Percentiles rank a stretch among this genome's conserved stretches.
phyloP scores from a whole-genome alignment of 2,888 invertebrate species.

The Apocheima hispidaria region DNA sequence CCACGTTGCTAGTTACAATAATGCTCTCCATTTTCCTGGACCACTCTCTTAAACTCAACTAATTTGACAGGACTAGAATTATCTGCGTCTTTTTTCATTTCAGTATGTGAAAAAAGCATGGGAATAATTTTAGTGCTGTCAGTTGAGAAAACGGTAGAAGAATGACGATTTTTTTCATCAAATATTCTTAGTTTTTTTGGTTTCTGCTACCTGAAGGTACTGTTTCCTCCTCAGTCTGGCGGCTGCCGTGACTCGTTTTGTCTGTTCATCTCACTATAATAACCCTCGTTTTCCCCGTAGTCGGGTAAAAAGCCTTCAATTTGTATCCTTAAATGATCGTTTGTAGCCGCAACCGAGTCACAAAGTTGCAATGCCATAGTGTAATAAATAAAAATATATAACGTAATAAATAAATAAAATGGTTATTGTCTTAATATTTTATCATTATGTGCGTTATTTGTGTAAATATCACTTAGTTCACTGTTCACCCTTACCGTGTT shows the following conservation, averaged over 20 bases:
- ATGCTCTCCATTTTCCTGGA: too few species aligned
- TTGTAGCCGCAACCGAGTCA: constrained; percentile 74
- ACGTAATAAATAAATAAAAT: constrained; percentile 72
- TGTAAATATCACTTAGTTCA: constrained; percentile 74
- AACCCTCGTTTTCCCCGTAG: constrained; percentile 8
- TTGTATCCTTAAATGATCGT: constrained; percentile 37
- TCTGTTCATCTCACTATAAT: constrained; percentile 1
- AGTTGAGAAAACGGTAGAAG: too few species aligned
- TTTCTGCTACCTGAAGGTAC: not conserved
- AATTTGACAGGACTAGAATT: too few species aligned
- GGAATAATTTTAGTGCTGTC: not conserved
- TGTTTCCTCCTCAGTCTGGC: not conserved
- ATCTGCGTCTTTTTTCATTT: too few species aligned
- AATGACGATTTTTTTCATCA: not conserved
- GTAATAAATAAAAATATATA: constrained; percentile 58
- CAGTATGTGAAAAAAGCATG: too few species aligned
- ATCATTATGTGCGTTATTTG: constrained; percentile 72
- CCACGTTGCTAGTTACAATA: not conserved
- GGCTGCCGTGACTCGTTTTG: not conserved
- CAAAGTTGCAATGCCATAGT: constrained; percentile 82
- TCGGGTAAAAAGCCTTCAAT: constrained; percentile 9
- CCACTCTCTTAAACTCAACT: too few species aligned
- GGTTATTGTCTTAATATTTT: constrained; percentile 72
- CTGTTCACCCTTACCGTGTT: constrained; percentile 43
- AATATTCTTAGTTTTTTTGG: not conserved